Evolutionary conservation across 2,888 invertebrate genomes (phyloP).

Genomic region (Siphlonurus alternatus): DNA sequence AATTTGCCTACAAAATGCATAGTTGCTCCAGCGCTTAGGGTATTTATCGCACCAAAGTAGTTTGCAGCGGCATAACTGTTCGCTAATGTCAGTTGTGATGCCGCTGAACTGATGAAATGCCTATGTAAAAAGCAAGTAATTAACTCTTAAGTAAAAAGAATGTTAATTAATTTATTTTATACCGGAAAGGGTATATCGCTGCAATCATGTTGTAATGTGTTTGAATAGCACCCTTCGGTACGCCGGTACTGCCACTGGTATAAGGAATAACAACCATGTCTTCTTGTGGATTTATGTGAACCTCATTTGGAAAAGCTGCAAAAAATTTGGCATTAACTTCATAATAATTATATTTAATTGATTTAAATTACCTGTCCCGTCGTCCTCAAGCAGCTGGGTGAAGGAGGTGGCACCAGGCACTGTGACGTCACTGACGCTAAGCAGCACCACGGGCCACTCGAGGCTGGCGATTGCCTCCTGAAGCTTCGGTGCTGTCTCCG

Average conservation of each 20-base stretch:
- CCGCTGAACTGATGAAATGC: too few species aligned
- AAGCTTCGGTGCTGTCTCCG: not conserved
- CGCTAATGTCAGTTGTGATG: not conserved
- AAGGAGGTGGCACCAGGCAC: not conserved
- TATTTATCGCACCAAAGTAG: not conserved
- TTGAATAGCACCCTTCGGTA: constrained; percentile 9
- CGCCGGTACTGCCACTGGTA: constrained; percentile 30
- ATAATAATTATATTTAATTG: too few species aligned
- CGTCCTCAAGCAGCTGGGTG: not conserved
- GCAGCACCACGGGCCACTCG: not conserved
- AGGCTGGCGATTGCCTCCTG: not conserved
- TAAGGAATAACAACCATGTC: constrained; percentile 25
- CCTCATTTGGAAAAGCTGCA: not conserved
- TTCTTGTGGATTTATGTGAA: constrained; percentile 15
- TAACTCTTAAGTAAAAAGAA: too few species aligned
- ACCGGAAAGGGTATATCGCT: not conserved
- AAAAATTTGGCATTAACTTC: too few species aligned
- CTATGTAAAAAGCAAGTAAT: too few species aligned
- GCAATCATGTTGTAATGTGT: constrained; percentile 1
- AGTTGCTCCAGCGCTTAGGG: not conserved
- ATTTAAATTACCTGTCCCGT: constrained; percentile 1
- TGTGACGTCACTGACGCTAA: not conserved
- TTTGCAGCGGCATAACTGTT: not conserved
- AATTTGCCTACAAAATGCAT: not conserved
- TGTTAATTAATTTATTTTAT: too few species aligned